phyloP scores from a whole-genome alignment of 2,888 invertebrate species.

The Limnephilus lunatus region DNA sequence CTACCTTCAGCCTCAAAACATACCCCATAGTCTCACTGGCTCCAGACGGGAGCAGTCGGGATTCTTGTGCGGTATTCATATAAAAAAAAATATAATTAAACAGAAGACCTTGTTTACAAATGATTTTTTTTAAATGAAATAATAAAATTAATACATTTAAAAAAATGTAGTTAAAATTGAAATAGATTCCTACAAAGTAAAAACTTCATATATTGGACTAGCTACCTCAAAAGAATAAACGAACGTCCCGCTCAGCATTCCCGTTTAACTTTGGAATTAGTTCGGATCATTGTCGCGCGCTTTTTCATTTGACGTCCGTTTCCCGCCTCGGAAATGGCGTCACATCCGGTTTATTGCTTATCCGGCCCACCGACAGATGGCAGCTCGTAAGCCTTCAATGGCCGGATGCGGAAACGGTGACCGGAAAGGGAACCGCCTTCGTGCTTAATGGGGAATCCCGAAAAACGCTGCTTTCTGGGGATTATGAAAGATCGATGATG shows the following conservation, averaged over 20 bases:
- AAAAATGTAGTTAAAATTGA: no score
- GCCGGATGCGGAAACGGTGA: slow-evolving; percentile 10
- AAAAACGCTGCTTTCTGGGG: not conserved
- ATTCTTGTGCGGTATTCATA: no score
- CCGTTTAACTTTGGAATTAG: not conserved
- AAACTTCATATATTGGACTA: no score
- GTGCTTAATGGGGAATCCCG: not conserved
- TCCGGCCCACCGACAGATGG: slow-evolving; percentile 37
- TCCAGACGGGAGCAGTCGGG: no score
- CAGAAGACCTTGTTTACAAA: no score
- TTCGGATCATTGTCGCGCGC: slow-evolving; percentile 7
- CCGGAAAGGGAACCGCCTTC: not conserved
- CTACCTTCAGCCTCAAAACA: no score
- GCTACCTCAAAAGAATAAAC: not conserved
- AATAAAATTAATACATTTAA: no score
- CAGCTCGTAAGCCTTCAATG: not conserved
- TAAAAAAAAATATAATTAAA: no score
- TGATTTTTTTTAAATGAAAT: no score
- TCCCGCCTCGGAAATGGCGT: slow-evolving; percentile 36
- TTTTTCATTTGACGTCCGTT: slow-evolving; percentile 35
- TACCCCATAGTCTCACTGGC: no score
- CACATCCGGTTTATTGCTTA: slow-evolving; percentile 47
- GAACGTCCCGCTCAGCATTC: not conserved
- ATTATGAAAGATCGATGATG: not conserved
- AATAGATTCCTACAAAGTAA: no score